phyloP scores from a whole-genome alignment of 2,113 vertebrate species.

The Ceratotherium simum region DNA sequence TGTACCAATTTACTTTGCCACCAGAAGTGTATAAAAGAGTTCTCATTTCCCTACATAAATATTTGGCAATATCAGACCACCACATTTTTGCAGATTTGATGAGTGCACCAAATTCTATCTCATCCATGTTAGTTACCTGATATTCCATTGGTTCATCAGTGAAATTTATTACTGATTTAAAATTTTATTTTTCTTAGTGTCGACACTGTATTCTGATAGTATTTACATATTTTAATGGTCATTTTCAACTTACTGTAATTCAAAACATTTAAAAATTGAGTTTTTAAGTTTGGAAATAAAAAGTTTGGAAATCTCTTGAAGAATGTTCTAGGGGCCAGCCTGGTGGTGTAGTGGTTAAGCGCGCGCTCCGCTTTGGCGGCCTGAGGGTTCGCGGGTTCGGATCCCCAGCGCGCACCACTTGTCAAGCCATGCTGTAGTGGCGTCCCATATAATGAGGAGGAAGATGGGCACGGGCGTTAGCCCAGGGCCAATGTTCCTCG shows the following conservation, averaged over 20 bases:
- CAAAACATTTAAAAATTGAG: background rate
- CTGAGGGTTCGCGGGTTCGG: too few species aligned
- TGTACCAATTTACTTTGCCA: background rate
- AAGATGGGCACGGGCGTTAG: too few species aligned
- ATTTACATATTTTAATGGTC: background rate
- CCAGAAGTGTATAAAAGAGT: background rate
- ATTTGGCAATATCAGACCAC: background rate
- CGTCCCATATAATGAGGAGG: too few species aligned
- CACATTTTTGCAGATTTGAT: background rate
- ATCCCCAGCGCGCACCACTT: too few species aligned
- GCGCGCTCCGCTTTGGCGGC: too few species aligned
- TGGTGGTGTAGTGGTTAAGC: too few species aligned
- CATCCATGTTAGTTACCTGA: background rate
- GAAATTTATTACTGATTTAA: background rate
- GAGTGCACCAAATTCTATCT: background rate
- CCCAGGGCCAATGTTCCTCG: too few species aligned
- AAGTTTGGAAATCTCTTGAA: background rate
- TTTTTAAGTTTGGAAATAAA: slow-evolving; percentile 9
- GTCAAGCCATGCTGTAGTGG: too few species aligned
- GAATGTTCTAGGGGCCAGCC: too few species aligned
- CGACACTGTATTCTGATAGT: background rate
- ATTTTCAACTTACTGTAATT: background rate
- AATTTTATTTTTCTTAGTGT: background rate
- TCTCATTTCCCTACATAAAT: background rate
- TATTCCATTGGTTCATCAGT: background rate